These are phyloP conservation scores for Plotosus lineatus DNA, from an alignment of 2,113 vertebrate species.

Conservation along the genomic window DNA sequence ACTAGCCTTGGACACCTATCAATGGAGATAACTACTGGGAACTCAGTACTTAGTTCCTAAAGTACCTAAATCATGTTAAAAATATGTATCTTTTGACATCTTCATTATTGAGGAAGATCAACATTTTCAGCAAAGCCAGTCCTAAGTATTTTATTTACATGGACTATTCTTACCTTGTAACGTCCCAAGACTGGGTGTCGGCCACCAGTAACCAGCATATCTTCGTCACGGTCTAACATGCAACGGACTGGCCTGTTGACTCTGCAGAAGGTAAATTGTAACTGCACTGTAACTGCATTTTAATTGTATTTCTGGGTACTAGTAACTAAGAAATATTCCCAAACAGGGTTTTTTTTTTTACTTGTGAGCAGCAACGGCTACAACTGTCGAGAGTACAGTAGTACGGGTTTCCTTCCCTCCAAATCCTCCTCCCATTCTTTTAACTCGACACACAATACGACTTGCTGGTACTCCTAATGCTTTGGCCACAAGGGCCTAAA, in stretches of 20 bases:
- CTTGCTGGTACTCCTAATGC: slow-evolving; percentile 84
- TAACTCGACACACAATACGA: slow-evolving; percentile 84
- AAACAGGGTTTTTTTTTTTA: slow-evolving; percentile 58
- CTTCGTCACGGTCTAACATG: slow-evolving; percentile 93
- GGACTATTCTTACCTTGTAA: slow-evolving; percentile 82
- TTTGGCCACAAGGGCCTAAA: slow-evolving; percentile 77
- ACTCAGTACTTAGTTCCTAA: no score
- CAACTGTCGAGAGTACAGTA: slow-evolving; percentile 78
- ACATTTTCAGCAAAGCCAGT: not conserved
- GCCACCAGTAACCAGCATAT: slow-evolving; percentile 93
- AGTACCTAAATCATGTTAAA: no score
- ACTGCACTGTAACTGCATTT: not conserved
- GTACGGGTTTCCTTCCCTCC: slow-evolving; percentile 92
- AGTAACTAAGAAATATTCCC: not conserved
- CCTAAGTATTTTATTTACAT: not conserved
- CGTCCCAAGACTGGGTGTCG: slow-evolving; percentile 87
- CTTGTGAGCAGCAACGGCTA: slow-evolving; percentile 88
- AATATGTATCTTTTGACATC: not conserved
- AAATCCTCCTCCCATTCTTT: slow-evolving; percentile 95
- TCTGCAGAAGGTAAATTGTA: slow-evolving; percentile 61
- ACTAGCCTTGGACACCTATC: no score
- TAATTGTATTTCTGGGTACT: not conserved
- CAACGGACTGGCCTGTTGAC: slow-evolving; percentile 84
- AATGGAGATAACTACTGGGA: no score
- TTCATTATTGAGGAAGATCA: not conserved